These are phyloP conservation scores for Dicerorhinus sumatrensis DNA, from an alignment of 2,113 vertebrate genomes.

Conservation along the genomic window DNA sequence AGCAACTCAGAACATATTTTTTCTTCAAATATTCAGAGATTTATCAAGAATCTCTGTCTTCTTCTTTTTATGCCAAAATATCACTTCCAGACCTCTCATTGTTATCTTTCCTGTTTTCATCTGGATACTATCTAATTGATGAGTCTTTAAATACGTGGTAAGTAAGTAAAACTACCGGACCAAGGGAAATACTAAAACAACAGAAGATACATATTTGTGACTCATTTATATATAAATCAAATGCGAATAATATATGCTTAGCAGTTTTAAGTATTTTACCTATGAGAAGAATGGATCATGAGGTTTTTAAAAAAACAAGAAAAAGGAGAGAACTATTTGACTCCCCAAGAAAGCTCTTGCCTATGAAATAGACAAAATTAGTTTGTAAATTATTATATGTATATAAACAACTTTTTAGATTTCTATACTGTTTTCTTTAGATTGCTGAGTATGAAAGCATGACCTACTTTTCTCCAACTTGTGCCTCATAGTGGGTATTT, in stretches of 20 bases:
- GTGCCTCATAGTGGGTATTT: neutral
- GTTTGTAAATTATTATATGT: neutral
- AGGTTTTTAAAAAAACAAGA: neutral
- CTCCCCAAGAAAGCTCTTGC: neutral
- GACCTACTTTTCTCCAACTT: slow-evolving; percentile 66
- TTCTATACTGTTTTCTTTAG: neutral
- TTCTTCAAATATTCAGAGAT: neutral
- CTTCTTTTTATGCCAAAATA: neutral
- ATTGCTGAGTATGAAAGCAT: neutral
- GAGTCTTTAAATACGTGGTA: neutral
- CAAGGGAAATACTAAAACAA: neutral
- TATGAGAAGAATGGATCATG: neutral
- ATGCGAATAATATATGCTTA: neutral
- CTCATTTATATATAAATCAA: neutral
- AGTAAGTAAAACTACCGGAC: neutral
- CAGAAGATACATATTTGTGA: neutral
- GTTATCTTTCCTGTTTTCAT: neutral
- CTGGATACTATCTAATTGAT: neutral
- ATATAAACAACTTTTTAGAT: neutral
- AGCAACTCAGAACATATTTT: neutral
- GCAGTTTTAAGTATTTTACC: neutral
- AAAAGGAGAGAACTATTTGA: neutral
- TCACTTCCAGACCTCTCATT: neutral
- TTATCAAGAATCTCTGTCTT: neutral
- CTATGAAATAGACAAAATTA: slow-evolving; percentile 11